Evolutionary conservation across 2,113 vertebrate species (phyloP).

Genomic region (Craseonycteris thonglongyai): DNA sequence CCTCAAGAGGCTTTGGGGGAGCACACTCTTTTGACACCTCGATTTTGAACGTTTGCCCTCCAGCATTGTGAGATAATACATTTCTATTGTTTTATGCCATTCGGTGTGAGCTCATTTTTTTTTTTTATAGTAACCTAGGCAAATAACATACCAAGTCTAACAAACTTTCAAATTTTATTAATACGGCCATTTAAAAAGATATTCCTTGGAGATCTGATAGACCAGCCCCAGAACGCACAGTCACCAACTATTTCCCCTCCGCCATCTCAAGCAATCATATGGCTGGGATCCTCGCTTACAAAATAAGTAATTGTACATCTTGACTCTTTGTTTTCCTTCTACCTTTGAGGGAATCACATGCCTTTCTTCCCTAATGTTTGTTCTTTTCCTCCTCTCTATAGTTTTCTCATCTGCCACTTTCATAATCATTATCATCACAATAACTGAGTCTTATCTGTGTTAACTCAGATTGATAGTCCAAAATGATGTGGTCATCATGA

Average conservation of each 20-base stretch:
- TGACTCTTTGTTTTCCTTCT: neutral
- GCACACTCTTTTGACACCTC: neutral
- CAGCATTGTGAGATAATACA: neutral
- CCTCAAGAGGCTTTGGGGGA: no score
- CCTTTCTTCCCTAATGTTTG: neutral
- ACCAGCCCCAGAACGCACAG: neutral
- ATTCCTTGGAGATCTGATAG: neutral
- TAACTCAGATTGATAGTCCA: neutral
- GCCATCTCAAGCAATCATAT: neutral
- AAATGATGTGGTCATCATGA: neutral
- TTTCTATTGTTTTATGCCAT: neutral
- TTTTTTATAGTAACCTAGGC: neutral
- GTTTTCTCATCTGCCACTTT: neutral
- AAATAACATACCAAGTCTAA: neutral
- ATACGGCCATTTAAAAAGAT: neutral
- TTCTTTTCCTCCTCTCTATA: neutral
- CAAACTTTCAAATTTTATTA: neutral
- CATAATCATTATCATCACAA: neutral
- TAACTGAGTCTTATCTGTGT: neutral
- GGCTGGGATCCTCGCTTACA: neutral
- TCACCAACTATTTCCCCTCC: neutral
- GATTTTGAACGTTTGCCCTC: neutral
- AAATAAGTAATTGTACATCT: neutral
- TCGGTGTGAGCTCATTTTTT: neutral
- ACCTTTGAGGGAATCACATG: neutral